Evolutionary conservation across 1,140 invertebrate species (phyloP), one percentile per base, ranked within the genome.

Genomic region (Drosophila sp.): DNA sequence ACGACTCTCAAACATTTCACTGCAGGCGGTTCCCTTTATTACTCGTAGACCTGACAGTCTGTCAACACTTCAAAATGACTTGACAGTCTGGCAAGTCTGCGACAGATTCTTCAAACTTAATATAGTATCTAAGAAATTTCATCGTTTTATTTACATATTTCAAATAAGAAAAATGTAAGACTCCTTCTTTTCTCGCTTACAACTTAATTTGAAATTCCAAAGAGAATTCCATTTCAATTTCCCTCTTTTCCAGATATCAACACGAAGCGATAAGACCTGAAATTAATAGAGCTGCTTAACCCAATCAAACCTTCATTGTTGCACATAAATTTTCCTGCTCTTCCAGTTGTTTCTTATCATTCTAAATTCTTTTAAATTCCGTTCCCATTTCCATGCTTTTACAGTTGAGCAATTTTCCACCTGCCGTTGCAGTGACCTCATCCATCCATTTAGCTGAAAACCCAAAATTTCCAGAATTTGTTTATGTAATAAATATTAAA

Each of bases 401-500:
- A 14, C 38, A 40, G 21, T 53, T 45, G 18, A 43, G 16, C 21
- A 38, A 46, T 58, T 50, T 38, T 8, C 54, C 56, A 67, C 34
- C 56, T 59, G 64, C 32, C 13, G 45, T 9, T n/a, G n/a, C 45
- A 16, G n/a, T 2, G 14, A 14, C 21, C 41, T 36, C 36, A 14
- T 25, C 11, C 14, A 48, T n/a, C 6, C 27, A 61, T 25, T 36
- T 32, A 38, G 18, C 43, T 38, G 8, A 32, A n/a, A 48, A 36
- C 38, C 38, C 5, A 6, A 27, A 46, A 27, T 61, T 41, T 67
- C 14, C 6, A n/a, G n/a, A 59, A 46, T 32, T 67, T 66, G 13
- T 56, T 21, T 45, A 67, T 32, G n/a, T 59, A 67, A 48, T 58
- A 67, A 57, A 58, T 48, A 66, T 32, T 29, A 48, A 57, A 66